Evolutionary conservation across 2,113 vertebrate species (phyloP), one percentile per base, ranked within the genome.

Genomic region (Lathamus discolor): DNA sequence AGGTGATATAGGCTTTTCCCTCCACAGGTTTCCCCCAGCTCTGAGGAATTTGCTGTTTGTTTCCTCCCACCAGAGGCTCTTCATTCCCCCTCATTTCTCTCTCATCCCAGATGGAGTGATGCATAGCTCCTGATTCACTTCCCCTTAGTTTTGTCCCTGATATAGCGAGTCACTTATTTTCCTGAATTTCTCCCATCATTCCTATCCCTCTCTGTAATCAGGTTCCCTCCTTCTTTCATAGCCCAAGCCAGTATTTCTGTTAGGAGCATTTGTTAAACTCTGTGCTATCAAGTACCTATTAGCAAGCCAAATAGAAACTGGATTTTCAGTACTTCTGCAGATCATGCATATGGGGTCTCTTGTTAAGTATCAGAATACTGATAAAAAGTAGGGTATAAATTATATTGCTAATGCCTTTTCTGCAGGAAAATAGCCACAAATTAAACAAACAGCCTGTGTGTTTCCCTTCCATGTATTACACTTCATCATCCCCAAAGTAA

Each of bases 401-500:
- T 9, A 57, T 81, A 75, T 72, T 88, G 16, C 31, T 92, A 79
- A 82, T 76, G 57, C 27, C 9, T 82, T 33, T 89, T 94, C 52
- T 95, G 49, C 77, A 87, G 62, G 48, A 79, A 64, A 87, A 91
- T 55, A 86, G 41, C 54, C 77, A 94, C 59, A 93, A 93, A 93
- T 92, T 83, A 94, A 67, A 68, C 27, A 78, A 63, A 61, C 28
- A 86, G 39, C 33, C 75, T 87, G 24, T 75, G 41, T 77, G 35
- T 76, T 97, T 94, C 62, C 68, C 49, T 76, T 86, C 66, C 62
- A 29, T 41, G 7, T 72, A 73, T 82, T 88, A 68, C 41, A 79
- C 55, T 91, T 87, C 44, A 68, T 96, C 48, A 92, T 94, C 78
- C 95, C 93, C 52, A 87, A 93, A 95, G 95, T 63, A 95, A 94